phyloP scores from a whole-genome alignment of 2,113 vertebrate species.

The Cavia porcellus region DNA sequence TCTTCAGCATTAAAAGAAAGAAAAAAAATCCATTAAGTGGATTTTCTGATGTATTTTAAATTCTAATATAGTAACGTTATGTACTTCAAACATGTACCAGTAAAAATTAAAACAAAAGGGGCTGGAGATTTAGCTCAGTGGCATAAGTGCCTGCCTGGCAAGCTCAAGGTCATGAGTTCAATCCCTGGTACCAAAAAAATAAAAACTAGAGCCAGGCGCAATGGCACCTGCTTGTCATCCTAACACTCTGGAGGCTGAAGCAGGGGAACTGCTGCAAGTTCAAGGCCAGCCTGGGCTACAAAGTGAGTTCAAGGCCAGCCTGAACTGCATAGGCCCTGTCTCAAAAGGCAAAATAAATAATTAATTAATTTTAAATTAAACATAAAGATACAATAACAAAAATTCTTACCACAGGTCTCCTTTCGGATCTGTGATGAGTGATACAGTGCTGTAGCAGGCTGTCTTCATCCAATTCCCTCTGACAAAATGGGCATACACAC shows the following conservation, averaged over 20 bases:
- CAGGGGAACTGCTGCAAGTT: too few species aligned
- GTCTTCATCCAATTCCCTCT: conserved; percentile 77
- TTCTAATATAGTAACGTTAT: background rate
- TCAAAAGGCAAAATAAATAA: background rate
- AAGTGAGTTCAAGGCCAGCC: background rate
- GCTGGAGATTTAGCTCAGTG: too few species aligned
- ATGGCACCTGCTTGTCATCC: background rate
- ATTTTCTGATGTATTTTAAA: background rate
- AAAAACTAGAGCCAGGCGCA: background rate
- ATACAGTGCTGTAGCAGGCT: conserved; percentile 80
- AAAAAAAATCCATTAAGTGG: background rate
- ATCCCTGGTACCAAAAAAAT: background rate
- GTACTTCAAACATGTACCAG: background rate
- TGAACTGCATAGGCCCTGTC: background rate
- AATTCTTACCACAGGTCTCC: conserved; percentile 77
- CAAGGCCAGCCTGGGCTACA: too few species aligned
- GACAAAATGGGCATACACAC: conserved; percentile 84
- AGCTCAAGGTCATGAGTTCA: too few species aligned
- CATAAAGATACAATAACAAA: background rate
- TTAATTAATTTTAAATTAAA: background rate
- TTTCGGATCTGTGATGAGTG: conserved; percentile 83
- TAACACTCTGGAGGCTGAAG: background rate
- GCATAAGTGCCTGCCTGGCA: too few species aligned
- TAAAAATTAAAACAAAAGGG: background rate
- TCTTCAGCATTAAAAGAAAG: background rate